These are phyloP conservation scores for Aradophagus sp. DNA, from an alignment of 1,140 invertebrate species.

Conservation along the genomic window DNA sequence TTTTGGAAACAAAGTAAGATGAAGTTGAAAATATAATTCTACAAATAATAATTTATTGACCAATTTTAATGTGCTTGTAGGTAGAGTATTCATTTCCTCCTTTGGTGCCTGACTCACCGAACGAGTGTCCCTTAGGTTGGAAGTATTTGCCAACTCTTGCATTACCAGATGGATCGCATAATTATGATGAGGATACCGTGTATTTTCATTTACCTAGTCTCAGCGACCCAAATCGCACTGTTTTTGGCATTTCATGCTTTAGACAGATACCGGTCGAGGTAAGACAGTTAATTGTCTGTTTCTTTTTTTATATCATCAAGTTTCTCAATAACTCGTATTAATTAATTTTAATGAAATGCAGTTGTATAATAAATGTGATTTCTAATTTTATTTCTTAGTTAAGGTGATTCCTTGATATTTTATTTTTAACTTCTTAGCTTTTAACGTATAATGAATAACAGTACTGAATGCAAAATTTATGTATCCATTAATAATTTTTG, in stretches of 20 bases:
- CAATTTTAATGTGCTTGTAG: conserved; percentile 75
- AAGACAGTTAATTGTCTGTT: conserved; percentile 69
- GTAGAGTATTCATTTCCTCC: conserved; percentile 98
- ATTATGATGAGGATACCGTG: conserved; percentile 95
- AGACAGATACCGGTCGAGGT: conserved; percentile 96
- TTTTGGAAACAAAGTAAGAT: too few relatives aligned
- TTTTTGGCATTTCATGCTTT: conserved; percentile 98
- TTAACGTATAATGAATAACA: too few relatives aligned
- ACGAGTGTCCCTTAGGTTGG: conserved; percentile 93
- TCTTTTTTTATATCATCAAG: conserved; percentile 4
- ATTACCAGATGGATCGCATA: conserved; percentile 98
- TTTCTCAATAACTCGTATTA: too few relatives aligned
- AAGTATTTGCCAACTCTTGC: conserved; percentile 96
- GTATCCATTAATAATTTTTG: too few relatives aligned
- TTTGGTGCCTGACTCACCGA: conserved; percentile 83
- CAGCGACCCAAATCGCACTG: conserved; percentile 86
- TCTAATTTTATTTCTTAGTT: too few relatives aligned
- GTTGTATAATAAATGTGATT: too few relatives aligned
- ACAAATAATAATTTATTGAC: not conserved
- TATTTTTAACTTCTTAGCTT: too few relatives aligned
- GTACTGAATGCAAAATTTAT: too few relatives aligned
- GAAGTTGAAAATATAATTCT: too few relatives aligned
- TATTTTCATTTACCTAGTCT: conserved; percentile 96
- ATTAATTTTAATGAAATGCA: too few relatives aligned
- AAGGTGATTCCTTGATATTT: too few relatives aligned